phyloP scores from a whole-genome alignment of 2,113 vertebrate species.

The Spermophilus dauricus region DNA sequence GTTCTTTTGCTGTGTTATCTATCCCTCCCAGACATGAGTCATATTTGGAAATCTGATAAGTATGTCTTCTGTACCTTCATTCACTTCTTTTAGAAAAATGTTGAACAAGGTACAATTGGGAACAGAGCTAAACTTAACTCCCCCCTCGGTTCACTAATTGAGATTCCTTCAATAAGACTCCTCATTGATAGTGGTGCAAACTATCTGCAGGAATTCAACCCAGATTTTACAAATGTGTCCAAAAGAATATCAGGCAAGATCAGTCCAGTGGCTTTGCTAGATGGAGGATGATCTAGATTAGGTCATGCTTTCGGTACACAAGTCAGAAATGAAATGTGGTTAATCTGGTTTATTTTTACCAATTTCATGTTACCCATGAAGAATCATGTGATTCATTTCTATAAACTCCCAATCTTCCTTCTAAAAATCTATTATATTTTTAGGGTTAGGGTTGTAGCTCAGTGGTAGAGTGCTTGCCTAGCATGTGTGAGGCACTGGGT shows the following conservation, averaged over 20 bases:
- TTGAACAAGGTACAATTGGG: neutral
- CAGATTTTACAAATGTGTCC: neutral
- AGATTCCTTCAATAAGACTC: neutral
- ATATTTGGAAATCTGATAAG: conserved; percentile 70
- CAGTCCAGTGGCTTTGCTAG: neutral
- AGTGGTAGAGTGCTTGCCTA: too few species aligned
- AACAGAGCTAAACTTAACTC: conserved; percentile 15
- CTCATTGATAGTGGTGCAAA: neutral
- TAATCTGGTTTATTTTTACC: neutral
- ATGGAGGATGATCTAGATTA: too few species aligned
- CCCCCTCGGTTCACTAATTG: neutral
- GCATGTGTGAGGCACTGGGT: too few species aligned
- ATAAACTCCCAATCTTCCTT: neutral
- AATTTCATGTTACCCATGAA: neutral
- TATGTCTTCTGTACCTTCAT: conserved; percentile 25
- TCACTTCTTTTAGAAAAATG: conserved; percentile 54
- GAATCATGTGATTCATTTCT: neutral
- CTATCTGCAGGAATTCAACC: neutral
- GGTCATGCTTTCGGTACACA: neutral
- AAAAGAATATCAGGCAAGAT: neutral
- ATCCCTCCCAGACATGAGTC: conserved; percentile 66
- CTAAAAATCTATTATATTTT: neutral
- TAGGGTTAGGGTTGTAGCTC: too few species aligned
- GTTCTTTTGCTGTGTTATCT: conserved; percentile 67
- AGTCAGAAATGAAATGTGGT: neutral